A percentile compares a stretch with the other conserved stretches of the same genome.
Evolutionary conservation across 2,888 invertebrate genomes (phyloP).

Genomic region (Acanthacorydalis orientalis): DNA sequence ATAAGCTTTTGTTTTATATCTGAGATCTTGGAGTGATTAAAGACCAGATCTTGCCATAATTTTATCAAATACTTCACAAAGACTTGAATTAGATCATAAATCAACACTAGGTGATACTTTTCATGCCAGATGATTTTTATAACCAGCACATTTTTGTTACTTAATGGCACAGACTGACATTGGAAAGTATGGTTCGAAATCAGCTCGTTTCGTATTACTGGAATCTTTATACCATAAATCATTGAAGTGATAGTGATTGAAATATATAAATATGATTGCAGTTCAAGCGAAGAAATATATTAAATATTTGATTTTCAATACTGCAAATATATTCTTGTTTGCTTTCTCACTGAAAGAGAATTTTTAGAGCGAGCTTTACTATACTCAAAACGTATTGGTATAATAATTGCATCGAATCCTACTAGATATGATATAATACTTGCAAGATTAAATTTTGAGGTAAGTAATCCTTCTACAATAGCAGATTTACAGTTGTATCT

Average conservation of each 20-base stretch:
- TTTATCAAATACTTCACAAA: slow-evolving; percentile 63
- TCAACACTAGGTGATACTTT: slow-evolving; percentile 62
- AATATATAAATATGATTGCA: slow-evolving; percentile 84
- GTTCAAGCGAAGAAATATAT: slow-evolving; percentile 57
- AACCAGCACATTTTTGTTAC: slow-evolving; percentile 94
- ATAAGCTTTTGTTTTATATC: too few species aligned
- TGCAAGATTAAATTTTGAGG: slow-evolving; percentile 32
- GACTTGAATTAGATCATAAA: slow-evolving; percentile 60
- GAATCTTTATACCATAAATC: slow-evolving; percentile 51
- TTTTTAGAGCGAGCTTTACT: slow-evolving; percentile 61
- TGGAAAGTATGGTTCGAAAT: slow-evolving; percentile 28
- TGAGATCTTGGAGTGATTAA: slow-evolving; percentile 97
- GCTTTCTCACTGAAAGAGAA: slow-evolving; percentile 62
- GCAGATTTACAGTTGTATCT: slow-evolving; percentile 20
- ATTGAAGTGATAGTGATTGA: slow-evolving; percentile 80
- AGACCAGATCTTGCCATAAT: slow-evolving; percentile 92
- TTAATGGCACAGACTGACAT: slow-evolving; percentile 51
- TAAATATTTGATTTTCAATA: slow-evolving; percentile 59
- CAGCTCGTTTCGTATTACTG: slow-evolving; percentile 59
- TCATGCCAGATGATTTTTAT: slow-evolving; percentile 56
- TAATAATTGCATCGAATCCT: slow-evolving; percentile 43
- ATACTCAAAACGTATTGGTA: slow-evolving; percentile 68
- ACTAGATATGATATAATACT: slow-evolving; percentile 31
- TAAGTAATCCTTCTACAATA: slow-evolving; percentile 24
- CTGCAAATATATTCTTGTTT: slow-evolving; percentile 71